Conservation (phyloP, 2,113 vertebrate genomes). For the Toxotes chatareus region DNA sequence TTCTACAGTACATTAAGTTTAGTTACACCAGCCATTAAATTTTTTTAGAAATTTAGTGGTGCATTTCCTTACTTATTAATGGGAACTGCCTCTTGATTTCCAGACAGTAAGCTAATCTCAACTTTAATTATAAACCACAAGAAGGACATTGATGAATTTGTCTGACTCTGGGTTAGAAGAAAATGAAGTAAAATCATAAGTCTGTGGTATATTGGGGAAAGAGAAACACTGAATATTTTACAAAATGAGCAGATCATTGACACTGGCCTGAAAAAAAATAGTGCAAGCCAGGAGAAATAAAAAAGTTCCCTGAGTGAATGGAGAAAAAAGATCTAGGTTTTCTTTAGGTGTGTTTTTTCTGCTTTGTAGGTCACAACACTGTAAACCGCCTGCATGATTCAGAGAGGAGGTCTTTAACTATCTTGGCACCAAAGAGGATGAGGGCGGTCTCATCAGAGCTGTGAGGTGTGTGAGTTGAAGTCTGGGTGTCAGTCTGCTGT, state of each 20-base stretch:
- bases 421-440: slow-evolving; percentile 48
- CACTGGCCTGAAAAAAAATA: background rate
- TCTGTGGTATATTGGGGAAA: background rate
- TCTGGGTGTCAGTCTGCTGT: slow-evolving; percentile 74
- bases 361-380: slow-evolving; percentile 15
- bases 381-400: slow-evolving; percentile 10
- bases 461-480: slow-evolving; percentile 63
- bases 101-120: background rate
- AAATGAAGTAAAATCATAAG: background rate
- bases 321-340: slow-evolving; percentile 6
- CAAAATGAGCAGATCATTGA: slow-evolving; percentile 13
- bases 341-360: slow-evolving; percentile 22
- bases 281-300: background rate
- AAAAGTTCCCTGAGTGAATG: background rate
- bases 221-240: background rate
- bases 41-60: background rate
- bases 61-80: background rate
- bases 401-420: slow-evolving; percentile 16
- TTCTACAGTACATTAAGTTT: background rate
- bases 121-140: background rate
- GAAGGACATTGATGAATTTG: background rate
- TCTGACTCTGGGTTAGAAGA: background rate
- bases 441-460: slow-evolving; percentile 33
- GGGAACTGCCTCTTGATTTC: background rate
- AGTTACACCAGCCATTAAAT: background rate